Evolutionary conservation across 2,888 invertebrate genomes (phyloP).

Genomic region (Brenthis hecate): DNA sequence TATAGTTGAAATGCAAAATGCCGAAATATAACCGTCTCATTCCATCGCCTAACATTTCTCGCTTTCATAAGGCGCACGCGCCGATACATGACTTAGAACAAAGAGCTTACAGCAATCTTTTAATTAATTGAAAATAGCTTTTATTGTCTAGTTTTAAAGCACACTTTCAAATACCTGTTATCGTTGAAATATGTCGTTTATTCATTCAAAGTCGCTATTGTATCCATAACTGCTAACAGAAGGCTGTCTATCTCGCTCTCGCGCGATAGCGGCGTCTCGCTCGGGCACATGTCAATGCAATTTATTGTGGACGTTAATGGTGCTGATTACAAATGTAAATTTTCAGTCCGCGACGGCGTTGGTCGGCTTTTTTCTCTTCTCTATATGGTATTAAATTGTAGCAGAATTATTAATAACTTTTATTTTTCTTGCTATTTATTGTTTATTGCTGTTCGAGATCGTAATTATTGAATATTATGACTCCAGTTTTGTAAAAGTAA

Average conservation of each 20-base stretch:
- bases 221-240: constrained; percentile 70
- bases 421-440: constrained; percentile 31
- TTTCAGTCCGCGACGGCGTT: constrained; percentile 77
- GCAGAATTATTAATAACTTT: constrained; percentile 59
- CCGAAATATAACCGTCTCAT: constrained; percentile 51
- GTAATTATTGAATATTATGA: constrained; percentile 16
- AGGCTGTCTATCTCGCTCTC: constrained; percentile 54
- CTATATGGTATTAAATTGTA: constrained; percentile 75
- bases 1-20: constrained; percentile 67
- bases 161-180: constrained; percentile 40
- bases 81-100: constrained; percentile 38
- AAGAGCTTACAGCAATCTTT: constrained; percentile 30
- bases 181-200: constrained; percentile 41
- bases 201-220: constrained; percentile 60
- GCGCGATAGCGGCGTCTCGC: constrained; percentile 61
- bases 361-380: constrained; percentile 73
- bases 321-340: constrained; percentile 81
- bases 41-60: constrained; percentile 56
- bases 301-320: constrained; percentile 81
- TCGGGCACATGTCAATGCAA: constrained; percentile 76
- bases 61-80: constrained; percentile 69
- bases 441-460: constrained; percentile 25
- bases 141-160: constrained; percentile 42
- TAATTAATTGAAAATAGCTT: constrained; percentile 38
- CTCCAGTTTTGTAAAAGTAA: not conserved